phyloP scores from a whole-genome alignment of 2,888 invertebrate genomes.

The Eupithecia pulchellata region DNA sequence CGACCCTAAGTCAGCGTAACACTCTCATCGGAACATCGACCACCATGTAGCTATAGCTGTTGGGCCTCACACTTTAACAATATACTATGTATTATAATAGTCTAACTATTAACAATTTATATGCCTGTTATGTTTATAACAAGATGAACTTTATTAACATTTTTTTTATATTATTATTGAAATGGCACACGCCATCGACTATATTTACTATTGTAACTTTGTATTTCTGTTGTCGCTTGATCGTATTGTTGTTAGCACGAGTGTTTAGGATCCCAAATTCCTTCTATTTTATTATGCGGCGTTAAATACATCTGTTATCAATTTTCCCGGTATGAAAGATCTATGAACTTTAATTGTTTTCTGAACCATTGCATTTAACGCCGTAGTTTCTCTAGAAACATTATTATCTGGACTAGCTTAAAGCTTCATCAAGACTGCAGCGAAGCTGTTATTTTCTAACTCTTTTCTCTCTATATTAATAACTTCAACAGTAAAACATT shows the following conservation, averaged over 20 bases:
- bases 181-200: conserved; percentile 86
- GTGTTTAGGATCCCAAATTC: conserved; percentile 75
- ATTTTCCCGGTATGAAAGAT: conserved; percentile 27
- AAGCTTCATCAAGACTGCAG: conserved; percentile 54
- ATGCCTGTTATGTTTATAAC: conserved; percentile 86
- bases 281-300: conserved; percentile 52
- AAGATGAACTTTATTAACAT: conserved; percentile 83
- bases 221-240: conserved; percentile 82
- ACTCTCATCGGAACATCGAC: conserved; percentile 82
- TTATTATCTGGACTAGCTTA: conserved; percentile 47
- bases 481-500: conserved; percentile 34
- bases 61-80: conserved; percentile 85
- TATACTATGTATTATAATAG: conserved; percentile 84
- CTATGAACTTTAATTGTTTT: not conserved
- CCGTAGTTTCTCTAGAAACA: conserved; percentile 47
- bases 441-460: conserved; percentile 41
- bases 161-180: conserved; percentile 66
- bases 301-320: conserved; percentile 59
- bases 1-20: conserved; percentile 76
- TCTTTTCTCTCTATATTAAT: conserved; percentile 30
- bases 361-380: conserved; percentile 60
- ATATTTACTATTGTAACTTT: conserved; percentile 82
- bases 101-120: conserved; percentile 85
- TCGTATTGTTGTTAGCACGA: conserved; percentile 81
- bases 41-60: conserved; percentile 84